Evolutionary conservation across 2,888 invertebrate genomes (phyloP).

Genomic region (Metalampra italica): DNA sequence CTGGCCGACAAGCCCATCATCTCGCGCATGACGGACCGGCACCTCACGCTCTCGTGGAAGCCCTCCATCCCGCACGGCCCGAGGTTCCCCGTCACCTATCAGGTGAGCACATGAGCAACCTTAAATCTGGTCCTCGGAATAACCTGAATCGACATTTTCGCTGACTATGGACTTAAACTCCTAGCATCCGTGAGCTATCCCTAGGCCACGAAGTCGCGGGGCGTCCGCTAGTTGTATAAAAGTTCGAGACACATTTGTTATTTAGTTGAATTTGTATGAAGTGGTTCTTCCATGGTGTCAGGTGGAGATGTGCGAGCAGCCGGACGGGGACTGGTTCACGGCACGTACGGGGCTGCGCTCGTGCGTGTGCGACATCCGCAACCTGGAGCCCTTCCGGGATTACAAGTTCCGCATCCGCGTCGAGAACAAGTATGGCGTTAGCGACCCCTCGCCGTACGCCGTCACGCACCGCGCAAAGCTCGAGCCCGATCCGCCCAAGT

Average conservation of each 20-base stretch:
- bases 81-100: constrained; percentile 94
- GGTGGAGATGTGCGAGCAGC: constrained; percentile 94
- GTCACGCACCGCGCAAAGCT: constrained; percentile 88
- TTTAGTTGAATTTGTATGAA: no score
- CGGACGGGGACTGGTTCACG: constrained; percentile 95
- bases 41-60: constrained; percentile 94
- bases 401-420: constrained; percentile 97
- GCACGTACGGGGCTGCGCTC: constrained; percentile 91
- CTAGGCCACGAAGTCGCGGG: no score
- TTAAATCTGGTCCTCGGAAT: no score
- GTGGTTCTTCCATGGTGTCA: no score
- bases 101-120: constrained; percentile 75
- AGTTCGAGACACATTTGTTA: no score
- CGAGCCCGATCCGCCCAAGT: constrained; percentile 88
- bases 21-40: constrained; percentile 93
- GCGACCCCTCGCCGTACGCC: constrained; percentile 96
- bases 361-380: constrained; percentile 92
- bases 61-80: constrained; percentile 94
- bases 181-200: no score
- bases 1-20: constrained; percentile 94
- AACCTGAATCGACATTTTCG: no score
- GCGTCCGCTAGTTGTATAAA: no score
- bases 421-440: constrained; percentile 97
- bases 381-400: constrained; percentile 94
- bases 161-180: no score